phyloP scores from a whole-genome alignment of 1,140 invertebrate species.

The Drosophila elegans region DNA sequence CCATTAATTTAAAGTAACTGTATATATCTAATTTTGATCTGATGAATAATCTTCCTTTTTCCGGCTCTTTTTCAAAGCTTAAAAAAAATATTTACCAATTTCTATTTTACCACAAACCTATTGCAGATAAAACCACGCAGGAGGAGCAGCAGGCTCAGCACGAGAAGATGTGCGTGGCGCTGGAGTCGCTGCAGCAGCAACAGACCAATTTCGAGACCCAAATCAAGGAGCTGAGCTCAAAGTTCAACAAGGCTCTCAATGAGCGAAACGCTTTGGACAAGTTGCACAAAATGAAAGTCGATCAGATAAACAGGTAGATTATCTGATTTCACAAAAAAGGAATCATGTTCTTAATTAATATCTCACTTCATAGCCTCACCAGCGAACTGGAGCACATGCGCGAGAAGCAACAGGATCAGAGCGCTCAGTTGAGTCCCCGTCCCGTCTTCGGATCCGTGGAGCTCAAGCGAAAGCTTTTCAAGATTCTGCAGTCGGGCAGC shows the following conservation, averaged over 20 bases:
- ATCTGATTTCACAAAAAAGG: background rate
- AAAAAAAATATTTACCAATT: too few species aligned
- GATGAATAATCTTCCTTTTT: too few species aligned
- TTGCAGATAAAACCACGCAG: constrained; percentile 73
- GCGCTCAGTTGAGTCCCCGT: background rate
- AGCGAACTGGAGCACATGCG: constrained; percentile 69
- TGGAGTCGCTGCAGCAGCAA: constrained; percentile 62
- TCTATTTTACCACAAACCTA: too few species aligned
- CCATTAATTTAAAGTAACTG: too few species aligned
- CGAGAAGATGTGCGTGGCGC: constrained; percentile 60
- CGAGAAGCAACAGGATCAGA: constrained; percentile 57
- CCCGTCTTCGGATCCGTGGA: constrained; percentile 57
- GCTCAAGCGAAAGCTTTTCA: constrained; percentile 71
- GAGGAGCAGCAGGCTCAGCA: constrained; percentile 70
- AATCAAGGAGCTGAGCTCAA: constrained; percentile 66
- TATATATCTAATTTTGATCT: too few species aligned
- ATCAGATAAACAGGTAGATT: constrained; percentile 71
- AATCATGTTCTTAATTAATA: background rate
- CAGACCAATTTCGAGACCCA: constrained; percentile 63
- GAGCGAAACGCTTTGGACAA: constrained; percentile 79
- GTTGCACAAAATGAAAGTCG: constrained; percentile 80
- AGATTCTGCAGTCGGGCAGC: constrained; percentile 72
- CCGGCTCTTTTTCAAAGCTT: too few species aligned
- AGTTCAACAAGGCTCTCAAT: constrained; percentile 65
- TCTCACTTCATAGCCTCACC: constrained; percentile 48